Evolutionary conservation across 1,140 invertebrate genomes (phyloP), one percentile per base, ranked within the genome.

Genomic region (Microplitis demolitor): DNA sequence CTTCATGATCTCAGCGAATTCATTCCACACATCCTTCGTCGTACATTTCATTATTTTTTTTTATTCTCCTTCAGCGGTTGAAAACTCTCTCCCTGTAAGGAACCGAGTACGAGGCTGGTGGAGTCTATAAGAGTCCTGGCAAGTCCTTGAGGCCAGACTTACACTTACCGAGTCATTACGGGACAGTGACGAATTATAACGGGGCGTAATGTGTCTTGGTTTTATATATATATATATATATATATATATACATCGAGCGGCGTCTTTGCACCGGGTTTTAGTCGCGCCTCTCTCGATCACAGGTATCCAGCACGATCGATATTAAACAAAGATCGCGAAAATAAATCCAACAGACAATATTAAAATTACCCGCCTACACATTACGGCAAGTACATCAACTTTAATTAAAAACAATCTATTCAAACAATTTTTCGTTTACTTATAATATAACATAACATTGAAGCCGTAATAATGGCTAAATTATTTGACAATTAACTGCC

Each of bases 131-230:
- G 33, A 66, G 51, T 66, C 53, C 54, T 71, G 62, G 45, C 37
- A 39, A 69, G 60, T 45, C 39, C 66, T 63, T 14, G 51, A 45
- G 64, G 66, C 54, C 50, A 67, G 50, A 31, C 45, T 67, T 73
- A 39, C 70, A 77, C 73, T 75, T 78, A 75, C 75, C 78, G 78
- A 74, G 78, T 80, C 79, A 80, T 80, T 80, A 80, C 77, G 79
- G 76, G 78, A 80, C 78, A 80, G 78, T 80, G 78, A 81, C 78
- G 78, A 80, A 81, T 81, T 80, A 80, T 80, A 78, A 81, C 77
- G 78, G 78, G 63, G 60, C 74, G 78, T 79, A 79, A 79, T 79
- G 78, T 78, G 78, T 79, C 78, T 78, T 77, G 72, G 63, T 11
- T 45, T 9, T 45, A 45, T 9, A 45, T 45, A 45, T 45, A 45